A percentile compares a stretch with the other conserved stretches of the same genome.
Conservation (phyloP, 1,140 invertebrate species). For the Drosophila orena region DNA sequence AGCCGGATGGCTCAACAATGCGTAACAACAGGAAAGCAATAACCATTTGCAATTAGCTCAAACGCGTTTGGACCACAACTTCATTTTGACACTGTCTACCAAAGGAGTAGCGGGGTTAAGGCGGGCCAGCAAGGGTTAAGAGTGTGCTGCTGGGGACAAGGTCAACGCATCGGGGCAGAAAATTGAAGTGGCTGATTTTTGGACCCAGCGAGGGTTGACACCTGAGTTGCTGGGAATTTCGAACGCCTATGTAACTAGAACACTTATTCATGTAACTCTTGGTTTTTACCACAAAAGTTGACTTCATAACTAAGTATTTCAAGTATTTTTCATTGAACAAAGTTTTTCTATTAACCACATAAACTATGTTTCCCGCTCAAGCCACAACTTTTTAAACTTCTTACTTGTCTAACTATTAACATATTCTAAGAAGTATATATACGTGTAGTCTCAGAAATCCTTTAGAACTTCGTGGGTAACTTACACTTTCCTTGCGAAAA, state of each 20-base stretch:
- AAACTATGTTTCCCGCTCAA: too few relatives aligned
- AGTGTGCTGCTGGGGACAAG: constrained; percentile 7
- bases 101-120: neutral
- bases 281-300: neutral
- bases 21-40: constrained; percentile 59
- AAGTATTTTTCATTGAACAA: too few relatives aligned
- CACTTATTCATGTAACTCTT: neutral
- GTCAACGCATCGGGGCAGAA: constrained; percentile 38
- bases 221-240: neutral
- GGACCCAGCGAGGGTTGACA: neutral
- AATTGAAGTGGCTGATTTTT: constrained; percentile 27
- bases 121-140: neutral
- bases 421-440: neutral
- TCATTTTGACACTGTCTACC: constrained; percentile 45
- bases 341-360: neutral
- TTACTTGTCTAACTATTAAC: too few relatives aligned
- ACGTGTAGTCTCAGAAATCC: neutral
- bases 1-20: constrained; percentile 35
- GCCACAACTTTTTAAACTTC: neutral
- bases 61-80: constrained; percentile 32
- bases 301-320: neutral
- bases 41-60: constrained; percentile 55
- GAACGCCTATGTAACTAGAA: neutral
- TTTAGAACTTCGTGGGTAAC: constrained; percentile 9
- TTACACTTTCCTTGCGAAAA: constrained; percentile 32